Conservation (phyloP, 2,888 invertebrate genomes). For the Cheilosia vulpina region DNA sequence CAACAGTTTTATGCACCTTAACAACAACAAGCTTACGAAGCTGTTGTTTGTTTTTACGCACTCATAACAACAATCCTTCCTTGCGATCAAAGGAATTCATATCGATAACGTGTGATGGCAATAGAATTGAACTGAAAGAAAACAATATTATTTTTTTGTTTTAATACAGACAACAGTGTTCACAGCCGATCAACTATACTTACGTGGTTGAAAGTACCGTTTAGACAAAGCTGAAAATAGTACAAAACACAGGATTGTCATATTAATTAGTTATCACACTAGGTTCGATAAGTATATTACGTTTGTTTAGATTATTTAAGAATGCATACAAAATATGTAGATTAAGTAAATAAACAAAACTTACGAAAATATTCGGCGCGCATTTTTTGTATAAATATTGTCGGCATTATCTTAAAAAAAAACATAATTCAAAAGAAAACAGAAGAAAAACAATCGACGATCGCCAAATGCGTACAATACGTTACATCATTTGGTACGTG, state of each 20-base stretch:
- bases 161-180: conserved; percentile 6
- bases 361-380: conserved; percentile 58
- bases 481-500: conserved; percentile 33
- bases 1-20: background rate
- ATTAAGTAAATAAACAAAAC: conserved; percentile 41
- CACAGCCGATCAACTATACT: conserved; percentile 36
- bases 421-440: conserved; percentile 33
- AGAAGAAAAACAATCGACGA: conserved; percentile 12
- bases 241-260: conserved; percentile 47
- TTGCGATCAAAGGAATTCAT: background rate
- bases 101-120: background rate
- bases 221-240: conserved; percentile 71
- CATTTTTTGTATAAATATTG: conserved; percentile 21
- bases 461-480: conserved; percentile 22
- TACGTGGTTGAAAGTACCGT: conserved; percentile 68
- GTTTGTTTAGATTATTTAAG: background rate
- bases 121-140: conserved; percentile 22
- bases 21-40: background rate
- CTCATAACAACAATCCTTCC: background rate
- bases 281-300: background rate
- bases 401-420: conserved; percentile 55
- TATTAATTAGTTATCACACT: conserved; percentile 26
- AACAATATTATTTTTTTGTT: conserved; percentile 10
- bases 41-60: background rate
- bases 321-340: conserved; percentile 3